phyloP scores from a whole-genome alignment of 2,888 invertebrate species.

The Merodon equestris region DNA sequence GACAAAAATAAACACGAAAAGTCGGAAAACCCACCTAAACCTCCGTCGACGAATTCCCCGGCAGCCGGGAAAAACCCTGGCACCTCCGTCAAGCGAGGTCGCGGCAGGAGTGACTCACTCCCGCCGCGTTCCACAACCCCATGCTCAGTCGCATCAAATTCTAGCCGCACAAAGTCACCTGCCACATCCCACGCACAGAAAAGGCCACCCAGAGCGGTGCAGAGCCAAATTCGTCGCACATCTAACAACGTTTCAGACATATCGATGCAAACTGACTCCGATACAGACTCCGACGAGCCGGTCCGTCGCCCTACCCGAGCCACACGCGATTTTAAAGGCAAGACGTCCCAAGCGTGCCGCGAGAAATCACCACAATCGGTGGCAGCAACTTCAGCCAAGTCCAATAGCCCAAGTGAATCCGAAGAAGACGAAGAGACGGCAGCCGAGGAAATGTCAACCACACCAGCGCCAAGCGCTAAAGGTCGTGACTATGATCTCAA shows the following conservation, averaged over 20 bases:
- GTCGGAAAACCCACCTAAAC: slow-evolving; percentile 71
- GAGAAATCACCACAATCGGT: slow-evolving; percentile 65
- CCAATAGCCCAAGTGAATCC: slow-evolving; percentile 81
- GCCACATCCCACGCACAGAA: slow-evolving; percentile 81
- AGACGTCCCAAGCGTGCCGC: slow-evolving; percentile 47
- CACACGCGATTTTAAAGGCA: slow-evolving; percentile 69
- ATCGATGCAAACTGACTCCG: slow-evolving; percentile 82
- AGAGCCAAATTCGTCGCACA: slow-evolving; percentile 79
- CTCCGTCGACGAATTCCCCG: slow-evolving; percentile 69
- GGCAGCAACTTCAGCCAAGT: slow-evolving; percentile 67
- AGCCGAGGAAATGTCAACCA: slow-evolving; percentile 70
- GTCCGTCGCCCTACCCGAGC: slow-evolving; percentile 75
- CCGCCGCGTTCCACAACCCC: slow-evolving; percentile 84
- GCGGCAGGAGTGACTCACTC: slow-evolving; percentile 79
- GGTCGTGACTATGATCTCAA: slow-evolving; percentile 90
- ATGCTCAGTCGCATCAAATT: slow-evolving; percentile 82
- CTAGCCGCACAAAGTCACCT: slow-evolving; percentile 84
- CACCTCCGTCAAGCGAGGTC: slow-evolving; percentile 79
- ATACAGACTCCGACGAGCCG: slow-evolving; percentile 80
- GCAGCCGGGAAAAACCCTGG: slow-evolving; percentile 62
- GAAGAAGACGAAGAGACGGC: slow-evolving; percentile 79
- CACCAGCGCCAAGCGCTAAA: slow-evolving; percentile 76
- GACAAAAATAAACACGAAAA: slow-evolving; percentile 71
- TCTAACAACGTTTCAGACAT: slow-evolving; percentile 82
- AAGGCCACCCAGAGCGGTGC: slow-evolving; percentile 77